Evolutionary conservation across 2,113 vertebrate genomes (phyloP).

Genomic region (Hippolais icterina): DNA sequence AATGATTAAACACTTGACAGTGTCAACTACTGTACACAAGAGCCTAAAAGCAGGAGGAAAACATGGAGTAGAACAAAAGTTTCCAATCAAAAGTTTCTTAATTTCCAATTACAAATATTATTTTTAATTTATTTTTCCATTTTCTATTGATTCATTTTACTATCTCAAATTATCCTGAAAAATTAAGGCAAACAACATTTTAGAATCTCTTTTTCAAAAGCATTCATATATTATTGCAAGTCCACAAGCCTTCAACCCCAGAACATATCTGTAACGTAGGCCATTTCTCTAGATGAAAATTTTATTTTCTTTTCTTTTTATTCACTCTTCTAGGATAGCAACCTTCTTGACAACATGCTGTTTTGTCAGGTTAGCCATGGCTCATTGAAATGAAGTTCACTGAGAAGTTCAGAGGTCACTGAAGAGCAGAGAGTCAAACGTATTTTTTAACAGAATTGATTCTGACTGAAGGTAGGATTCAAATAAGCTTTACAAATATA

Average conservation of each 20-base stretch:
- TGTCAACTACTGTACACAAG: background rate
- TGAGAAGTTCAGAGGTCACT: background rate
- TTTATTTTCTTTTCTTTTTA: background rate
- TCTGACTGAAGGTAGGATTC: background rate
- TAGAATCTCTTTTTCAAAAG: background rate
- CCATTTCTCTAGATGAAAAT: background rate
- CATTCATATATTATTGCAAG: background rate
- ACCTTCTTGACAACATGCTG: background rate
- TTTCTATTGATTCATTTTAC: background rate
- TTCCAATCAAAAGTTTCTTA: background rate
- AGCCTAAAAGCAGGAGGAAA: background rate
- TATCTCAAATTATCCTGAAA: background rate
- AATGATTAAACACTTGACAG: background rate
- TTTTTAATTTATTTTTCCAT: background rate
- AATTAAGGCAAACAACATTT: background rate
- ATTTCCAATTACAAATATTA: background rate
- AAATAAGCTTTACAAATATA: background rate
- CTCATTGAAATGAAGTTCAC: background rate
- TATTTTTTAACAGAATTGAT: background rate
- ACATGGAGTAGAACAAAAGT: background rate
- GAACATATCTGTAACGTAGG: background rate
- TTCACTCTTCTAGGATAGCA: background rate
- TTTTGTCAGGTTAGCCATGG: background rate
- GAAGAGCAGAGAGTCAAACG: background rate
- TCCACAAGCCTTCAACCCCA: fast-evolving